Percentiles rank a stretch among this genome's conserved stretches.
Conservation (phyloP, 2,797 vertebrate genomes). For the Fistularia commersonii region DNA sequence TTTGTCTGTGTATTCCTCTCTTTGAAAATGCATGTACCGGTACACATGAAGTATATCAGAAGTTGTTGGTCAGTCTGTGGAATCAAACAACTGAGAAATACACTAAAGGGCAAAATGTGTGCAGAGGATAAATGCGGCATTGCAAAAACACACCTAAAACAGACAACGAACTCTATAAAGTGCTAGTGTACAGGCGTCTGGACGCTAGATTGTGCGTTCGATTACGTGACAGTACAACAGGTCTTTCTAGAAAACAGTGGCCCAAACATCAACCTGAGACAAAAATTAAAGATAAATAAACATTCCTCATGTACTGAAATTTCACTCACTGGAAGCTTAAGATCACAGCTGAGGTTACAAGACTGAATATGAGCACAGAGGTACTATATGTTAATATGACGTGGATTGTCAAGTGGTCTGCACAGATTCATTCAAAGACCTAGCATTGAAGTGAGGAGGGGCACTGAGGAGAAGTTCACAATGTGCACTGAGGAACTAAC, state of each 20-base stretch:
- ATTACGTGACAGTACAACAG: slow-evolving; percentile 29
- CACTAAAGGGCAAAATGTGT: slow-evolving; percentile 4
- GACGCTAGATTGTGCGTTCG: slow-evolving; percentile 60
- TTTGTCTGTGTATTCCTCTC: too few relatives aligned
- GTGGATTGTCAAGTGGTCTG: too few relatives aligned
- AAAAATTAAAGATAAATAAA: slow-evolving; percentile 14
- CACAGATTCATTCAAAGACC: too few relatives aligned
- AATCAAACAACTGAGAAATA: slow-evolving; percentile 7
- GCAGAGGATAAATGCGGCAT: slow-evolving; percentile 1
- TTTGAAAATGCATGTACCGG: slow-evolving; percentile 3
- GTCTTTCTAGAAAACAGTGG: slow-evolving; percentile 6
- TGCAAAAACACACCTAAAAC: slow-evolving; percentile 15
- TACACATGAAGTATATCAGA: background rate
- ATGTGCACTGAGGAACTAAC: too few relatives aligned
- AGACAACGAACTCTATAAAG: slow-evolving; percentile 29
- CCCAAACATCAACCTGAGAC: slow-evolving; percentile 28
- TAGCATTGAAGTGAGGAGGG: too few relatives aligned
- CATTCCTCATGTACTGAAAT: too few relatives aligned
- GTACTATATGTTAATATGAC: too few relatives aligned
- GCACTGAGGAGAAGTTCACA: too few relatives aligned
- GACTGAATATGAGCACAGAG: too few relatives aligned
- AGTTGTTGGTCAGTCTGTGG: background rate
- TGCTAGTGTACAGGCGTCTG: slow-evolving; percentile 40
- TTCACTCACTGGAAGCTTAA: too few relatives aligned
- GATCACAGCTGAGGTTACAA: too few relatives aligned